A percentile compares a stretch with the other conserved stretches of the same genome.
Conservation (phyloP, 2,797 vertebrate species). For the Scolopax rusticola region DNA sequence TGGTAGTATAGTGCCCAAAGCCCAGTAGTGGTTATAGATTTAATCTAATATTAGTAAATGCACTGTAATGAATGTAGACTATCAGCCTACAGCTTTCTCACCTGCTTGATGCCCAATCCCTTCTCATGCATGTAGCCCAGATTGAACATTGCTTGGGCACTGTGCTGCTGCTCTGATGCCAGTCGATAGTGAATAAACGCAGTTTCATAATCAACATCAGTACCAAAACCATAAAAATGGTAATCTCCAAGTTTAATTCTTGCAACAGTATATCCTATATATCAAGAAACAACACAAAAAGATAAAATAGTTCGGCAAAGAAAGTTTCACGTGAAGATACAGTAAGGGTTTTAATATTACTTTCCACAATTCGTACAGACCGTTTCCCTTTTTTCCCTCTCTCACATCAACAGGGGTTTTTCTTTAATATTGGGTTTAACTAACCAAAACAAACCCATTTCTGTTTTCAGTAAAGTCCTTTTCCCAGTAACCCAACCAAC, state of each 20-base stretch:
- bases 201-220: conserved; percentile 96
- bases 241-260: conserved; percentile 98
- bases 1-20: neutral
- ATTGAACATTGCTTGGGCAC: conserved; percentile 98
- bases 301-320: neutral
- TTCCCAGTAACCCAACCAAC: neutral
- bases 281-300: neutral
- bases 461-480: neutral
- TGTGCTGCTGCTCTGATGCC: conserved; percentile 97
- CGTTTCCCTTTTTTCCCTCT: neutral
- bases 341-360: neutral
- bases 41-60: neutral
- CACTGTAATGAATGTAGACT: neutral
- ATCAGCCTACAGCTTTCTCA: conserved; percentile 53
- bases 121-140: conserved; percentile 99
- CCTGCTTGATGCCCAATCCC: conserved; percentile 97
- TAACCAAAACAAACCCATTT: neutral
- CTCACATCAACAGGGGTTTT: neutral
- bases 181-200: conserved; percentile 97
- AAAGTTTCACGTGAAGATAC: neutral
- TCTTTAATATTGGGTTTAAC: neutral
- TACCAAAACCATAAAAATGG: conserved; percentile 97
- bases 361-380: neutral
- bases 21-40: neutral
- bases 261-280: conserved; percentile 93